Percentiles rank a stretch among this genome's conserved stretches.
phyloP scores from a whole-genome alignment of 2,888 invertebrate species.

The Eupithecia insigniata region DNA sequence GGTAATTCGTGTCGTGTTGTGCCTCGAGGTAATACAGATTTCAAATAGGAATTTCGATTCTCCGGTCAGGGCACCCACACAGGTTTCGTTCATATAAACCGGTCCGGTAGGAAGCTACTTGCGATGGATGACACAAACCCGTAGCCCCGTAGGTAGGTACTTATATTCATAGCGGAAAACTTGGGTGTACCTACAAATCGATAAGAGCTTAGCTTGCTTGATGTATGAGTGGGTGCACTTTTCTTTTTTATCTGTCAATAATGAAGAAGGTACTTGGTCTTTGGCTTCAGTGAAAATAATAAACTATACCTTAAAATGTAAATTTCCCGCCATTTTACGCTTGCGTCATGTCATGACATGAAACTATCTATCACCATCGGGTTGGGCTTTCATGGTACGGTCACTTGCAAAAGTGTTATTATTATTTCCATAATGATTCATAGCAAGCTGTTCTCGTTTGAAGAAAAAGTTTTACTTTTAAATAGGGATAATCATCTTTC shows the following conservation, averaged over 20 bases:
- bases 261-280: neutral
- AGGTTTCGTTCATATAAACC: conserved; percentile 71
- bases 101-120: conserved; percentile 62
- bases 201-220: conserved; percentile 61
- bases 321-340: conserved; percentile 62
- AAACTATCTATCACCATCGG: conserved; percentile 40
- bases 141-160: conserved; percentile 58
- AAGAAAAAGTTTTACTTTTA: conserved; percentile 57
- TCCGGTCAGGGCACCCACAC: conserved; percentile 68
- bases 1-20: conserved; percentile 1
- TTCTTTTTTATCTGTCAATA: neutral
- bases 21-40: conserved; percentile 51
- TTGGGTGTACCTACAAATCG: conserved; percentile 72
- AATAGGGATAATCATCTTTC: conserved; percentile 70
- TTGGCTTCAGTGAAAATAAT: neutral
- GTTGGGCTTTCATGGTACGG: conserved; percentile 51
- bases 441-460: conserved; percentile 68
- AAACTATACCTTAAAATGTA: neutral
- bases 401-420: conserved; percentile 66
- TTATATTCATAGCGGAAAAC: conserved; percentile 79
- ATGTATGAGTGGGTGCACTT: neutral
- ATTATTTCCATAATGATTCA: conserved; percentile 80
- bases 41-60: conserved; percentile 67
- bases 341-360: conserved; percentile 44
- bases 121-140: conserved; percentile 71